Conservation (phyloP, 92 coral and sea anemone genomes). For the Phenganax marumi region DNA sequence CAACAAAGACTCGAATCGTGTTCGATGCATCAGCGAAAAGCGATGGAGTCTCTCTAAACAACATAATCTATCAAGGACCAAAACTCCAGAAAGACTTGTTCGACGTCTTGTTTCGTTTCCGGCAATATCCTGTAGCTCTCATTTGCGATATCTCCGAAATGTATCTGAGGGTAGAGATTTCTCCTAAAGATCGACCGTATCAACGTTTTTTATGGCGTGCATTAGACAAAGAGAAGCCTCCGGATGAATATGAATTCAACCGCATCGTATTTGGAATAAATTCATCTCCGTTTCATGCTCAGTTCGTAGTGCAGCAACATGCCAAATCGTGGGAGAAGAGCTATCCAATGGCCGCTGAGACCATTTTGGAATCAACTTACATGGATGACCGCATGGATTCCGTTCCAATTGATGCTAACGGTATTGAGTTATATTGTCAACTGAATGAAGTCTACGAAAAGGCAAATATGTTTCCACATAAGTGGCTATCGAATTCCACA, state of each 20-base stretch:
- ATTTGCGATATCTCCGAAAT: slow-evolving; percentile 60
- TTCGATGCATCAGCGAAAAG: slow-evolving; percentile 61
- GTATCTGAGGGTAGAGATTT: slow-evolving; percentile 43
- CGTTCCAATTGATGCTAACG: slow-evolving; percentile 35
- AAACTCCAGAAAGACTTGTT: slow-evolving; percentile 59
- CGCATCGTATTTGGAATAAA: slow-evolving; percentile 58
- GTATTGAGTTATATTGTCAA: slow-evolving; percentile 49
- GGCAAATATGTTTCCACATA: slow-evolving; percentile 60
- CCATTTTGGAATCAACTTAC: slow-evolving; percentile 43
- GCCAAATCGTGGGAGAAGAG: neutral
- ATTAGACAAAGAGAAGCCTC: slow-evolving; percentile 42
- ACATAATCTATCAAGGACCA: slow-evolving; percentile 55
- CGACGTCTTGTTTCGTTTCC: slow-evolving; percentile 53
- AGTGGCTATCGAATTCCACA: slow-evolving; percentile 58
- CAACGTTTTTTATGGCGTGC: neutral
- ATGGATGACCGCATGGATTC: slow-evolving; percentile 61
- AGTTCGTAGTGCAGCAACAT: slow-evolving; percentile 1
- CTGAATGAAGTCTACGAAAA: slow-evolving; percentile 43
- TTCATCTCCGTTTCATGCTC: slow-evolving; percentile 61
- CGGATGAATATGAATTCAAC: slow-evolving; percentile 57
- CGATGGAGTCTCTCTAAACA: slow-evolving; percentile 58
- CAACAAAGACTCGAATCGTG: slow-evolving; percentile 66
- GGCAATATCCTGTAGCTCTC: slow-evolving; percentile 53
- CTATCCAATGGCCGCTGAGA: slow-evolving; percentile 14
- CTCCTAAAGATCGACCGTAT: slow-evolving; percentile 47